A percentile compares a stretch with the other conserved stretches of the same genome.
These are phyloP conservation scores for Triplophysa dalaica DNA, from an alignment of 2,113 vertebrate species.

Conservation along the genomic window DNA sequence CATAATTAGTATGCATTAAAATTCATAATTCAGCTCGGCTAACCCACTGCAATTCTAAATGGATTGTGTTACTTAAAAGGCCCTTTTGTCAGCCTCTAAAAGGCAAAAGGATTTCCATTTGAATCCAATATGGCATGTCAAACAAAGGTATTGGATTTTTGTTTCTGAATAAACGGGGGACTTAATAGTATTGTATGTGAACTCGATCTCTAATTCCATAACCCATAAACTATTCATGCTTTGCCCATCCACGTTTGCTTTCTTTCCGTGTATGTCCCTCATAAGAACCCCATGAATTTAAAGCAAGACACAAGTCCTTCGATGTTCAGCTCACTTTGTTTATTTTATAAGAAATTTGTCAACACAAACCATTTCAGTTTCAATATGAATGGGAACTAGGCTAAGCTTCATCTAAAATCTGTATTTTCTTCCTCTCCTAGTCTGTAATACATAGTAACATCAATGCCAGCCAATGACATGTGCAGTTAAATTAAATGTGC, in stretches of 20 bases:
- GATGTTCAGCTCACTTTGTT: no score
- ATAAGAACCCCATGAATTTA: no score
- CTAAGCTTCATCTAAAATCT: neutral
- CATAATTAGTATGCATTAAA: conserved; percentile 35
- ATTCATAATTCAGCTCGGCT: conserved; percentile 21
- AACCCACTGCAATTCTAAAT: neutral
- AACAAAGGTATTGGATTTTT: neutral
- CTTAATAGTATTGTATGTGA: neutral
- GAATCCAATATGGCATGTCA: neutral
- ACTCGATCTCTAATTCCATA: neutral
- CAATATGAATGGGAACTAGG: no score
- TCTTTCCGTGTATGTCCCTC: no score
- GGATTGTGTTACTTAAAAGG: neutral
- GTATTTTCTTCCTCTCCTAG: neutral
- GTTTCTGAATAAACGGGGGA: neutral
- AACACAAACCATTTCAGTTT: no score
- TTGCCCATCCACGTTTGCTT: neutral
- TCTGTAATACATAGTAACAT: neutral
- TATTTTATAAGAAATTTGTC: no score
- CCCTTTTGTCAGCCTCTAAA: conserved; percentile 24
- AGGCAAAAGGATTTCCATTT: conserved; percentile 1
- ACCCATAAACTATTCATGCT: neutral
- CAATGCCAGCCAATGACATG: neutral
- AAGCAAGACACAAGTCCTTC: no score
- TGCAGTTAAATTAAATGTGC: neutral